Evolutionary conservation across 2,888 invertebrate species (phyloP).

Genomic region (Lasioglossum oenotherae): DNA sequence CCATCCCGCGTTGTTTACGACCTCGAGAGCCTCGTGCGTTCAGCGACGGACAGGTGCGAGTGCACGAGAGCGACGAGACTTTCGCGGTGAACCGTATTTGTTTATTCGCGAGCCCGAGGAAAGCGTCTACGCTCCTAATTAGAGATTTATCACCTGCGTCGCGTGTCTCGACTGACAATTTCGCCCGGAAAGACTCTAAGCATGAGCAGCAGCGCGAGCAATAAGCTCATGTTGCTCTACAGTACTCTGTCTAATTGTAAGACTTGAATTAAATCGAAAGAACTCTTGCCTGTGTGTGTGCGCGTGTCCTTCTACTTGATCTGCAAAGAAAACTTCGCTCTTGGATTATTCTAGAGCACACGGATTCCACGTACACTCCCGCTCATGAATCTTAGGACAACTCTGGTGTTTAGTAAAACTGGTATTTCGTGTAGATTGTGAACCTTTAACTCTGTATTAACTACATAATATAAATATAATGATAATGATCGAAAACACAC

Average conservation of each 20-base stretch:
- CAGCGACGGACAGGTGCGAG: conserved; percentile 47
- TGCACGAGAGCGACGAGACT: conserved; percentile 23
- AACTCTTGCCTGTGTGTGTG: no score
- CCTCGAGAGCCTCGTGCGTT: conserved; percentile 23
- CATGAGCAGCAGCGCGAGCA: neutral
- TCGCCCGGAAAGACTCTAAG: neutral
- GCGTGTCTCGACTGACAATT: neutral
- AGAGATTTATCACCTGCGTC: conserved; percentile 6
- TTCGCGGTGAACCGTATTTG: conserved; percentile 15
- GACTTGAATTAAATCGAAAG: neutral
- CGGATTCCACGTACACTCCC: no score
- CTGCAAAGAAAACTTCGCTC: neutral
- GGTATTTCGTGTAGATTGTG: no score
- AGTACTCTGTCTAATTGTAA: no score
- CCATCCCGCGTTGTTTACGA: conserved; percentile 58
- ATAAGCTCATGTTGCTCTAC: neutral
- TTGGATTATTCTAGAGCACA: neutral
- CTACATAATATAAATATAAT: no score
- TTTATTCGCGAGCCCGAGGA: neutral
- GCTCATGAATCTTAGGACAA: no score
- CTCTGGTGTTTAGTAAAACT: no score
- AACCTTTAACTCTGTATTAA: no score
- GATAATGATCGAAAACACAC: no score
- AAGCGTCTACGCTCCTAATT: conserved; percentile 2
- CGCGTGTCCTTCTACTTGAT: neutral